A percentile compares a stretch with the other conserved stretches of the same genome.
These are phyloP conservation scores for Phocoena phocoena DNA, from an alignment of 2,113 vertebrate species.

Conservation along the genomic window DNA sequence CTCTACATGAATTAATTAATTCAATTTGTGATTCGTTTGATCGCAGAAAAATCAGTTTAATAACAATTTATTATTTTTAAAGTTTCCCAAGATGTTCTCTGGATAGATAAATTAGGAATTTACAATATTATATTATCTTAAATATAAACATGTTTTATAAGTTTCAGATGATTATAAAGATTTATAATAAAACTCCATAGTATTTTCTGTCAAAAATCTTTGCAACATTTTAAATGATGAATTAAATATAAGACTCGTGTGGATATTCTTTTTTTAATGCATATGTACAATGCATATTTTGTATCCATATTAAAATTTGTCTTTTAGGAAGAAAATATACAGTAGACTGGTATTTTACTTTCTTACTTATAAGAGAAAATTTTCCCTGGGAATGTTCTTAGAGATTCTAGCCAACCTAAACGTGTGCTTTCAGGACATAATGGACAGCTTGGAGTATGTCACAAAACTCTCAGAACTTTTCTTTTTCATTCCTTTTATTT, in stretches of 20 bases:
- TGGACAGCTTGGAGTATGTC: not conserved
- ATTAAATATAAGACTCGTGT: not conserved
- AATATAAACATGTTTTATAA: constrained; percentile 25
- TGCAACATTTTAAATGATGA: not conserved
- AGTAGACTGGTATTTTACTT: not conserved
- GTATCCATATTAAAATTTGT: not conserved
- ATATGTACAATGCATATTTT: constrained; percentile 24
- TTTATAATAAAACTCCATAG: not conserved
- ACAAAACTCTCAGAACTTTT: constrained; percentile 23
- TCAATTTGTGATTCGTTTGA: not conserved
- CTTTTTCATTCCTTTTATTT: constrained; percentile 25
- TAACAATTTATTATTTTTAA: not conserved
- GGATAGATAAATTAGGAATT: not conserved
- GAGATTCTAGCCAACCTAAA: not conserved
- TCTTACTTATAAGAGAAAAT: not conserved
- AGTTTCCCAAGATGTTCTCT: not conserved
- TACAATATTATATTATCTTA: not conserved
- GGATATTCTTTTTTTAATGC: not conserved
- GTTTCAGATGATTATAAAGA: not conserved
- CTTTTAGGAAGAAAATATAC: not conserved
- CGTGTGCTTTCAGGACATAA: not conserved
- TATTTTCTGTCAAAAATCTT: not conserved
- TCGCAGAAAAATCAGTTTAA: not conserved
- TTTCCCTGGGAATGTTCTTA: not conserved
- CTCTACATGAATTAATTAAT: constrained; percentile 20